phyloP scores from a whole-genome alignment of 2,113 vertebrate species.

The Pelecanus crispus region DNA sequence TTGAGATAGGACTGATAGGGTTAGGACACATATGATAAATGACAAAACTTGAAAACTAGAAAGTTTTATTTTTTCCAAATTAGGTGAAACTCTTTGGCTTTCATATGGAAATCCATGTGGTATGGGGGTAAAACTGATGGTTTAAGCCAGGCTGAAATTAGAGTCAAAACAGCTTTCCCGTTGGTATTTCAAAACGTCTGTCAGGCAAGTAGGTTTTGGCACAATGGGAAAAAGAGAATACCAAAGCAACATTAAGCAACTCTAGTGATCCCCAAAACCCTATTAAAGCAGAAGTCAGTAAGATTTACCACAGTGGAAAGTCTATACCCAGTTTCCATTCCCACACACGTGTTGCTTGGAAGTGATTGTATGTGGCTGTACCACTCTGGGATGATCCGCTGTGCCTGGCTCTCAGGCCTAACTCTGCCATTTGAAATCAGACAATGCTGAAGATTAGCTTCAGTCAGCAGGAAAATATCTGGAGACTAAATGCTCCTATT shows the following conservation, averaged over 20 bases:
- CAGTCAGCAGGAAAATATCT: neutral
- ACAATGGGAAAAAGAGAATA: neutral
- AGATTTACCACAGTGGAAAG: neutral
- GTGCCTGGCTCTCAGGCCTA: neutral
- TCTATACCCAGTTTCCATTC: neutral
- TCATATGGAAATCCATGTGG: neutral
- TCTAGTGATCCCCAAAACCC: neutral
- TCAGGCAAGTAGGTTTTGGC: neutral
- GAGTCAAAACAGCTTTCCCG: neutral
- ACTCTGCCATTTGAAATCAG: neutral
- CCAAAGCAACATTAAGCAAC: neutral
- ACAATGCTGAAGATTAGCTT: neutral
- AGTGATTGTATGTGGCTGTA: neutral
- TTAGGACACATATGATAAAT: neutral
- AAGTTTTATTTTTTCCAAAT: neutral
- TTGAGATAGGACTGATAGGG: neutral
- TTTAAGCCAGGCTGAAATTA: neutral
- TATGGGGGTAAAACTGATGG: neutral
- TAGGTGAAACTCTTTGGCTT: neutral
- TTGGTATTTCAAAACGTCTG: neutral
- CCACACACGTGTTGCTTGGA: fast-evolving
- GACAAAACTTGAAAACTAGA: neutral
- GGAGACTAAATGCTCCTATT: neutral
- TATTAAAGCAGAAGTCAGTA: neutral
- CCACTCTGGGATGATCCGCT: fast-evolving